Percentiles rank a stretch among this genome's conserved stretches.
These are phyloP conservation scores for Enteromius afrohamiltoni DNA, from an alignment of 2,797 vertebrate genomes.

Conservation along the genomic window DNA sequence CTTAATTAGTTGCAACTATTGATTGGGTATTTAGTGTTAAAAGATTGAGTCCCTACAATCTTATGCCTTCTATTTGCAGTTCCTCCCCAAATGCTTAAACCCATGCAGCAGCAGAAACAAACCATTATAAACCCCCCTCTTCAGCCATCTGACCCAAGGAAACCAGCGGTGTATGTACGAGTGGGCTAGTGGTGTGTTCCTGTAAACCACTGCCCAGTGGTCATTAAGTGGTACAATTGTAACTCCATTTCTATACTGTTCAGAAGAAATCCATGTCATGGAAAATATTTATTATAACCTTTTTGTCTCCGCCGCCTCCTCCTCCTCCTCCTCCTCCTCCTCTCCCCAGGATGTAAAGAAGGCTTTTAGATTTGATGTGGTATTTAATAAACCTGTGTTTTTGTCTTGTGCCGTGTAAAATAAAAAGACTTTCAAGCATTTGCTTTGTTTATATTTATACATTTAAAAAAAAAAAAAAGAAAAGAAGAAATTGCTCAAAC, in stretches of 20 bases:
- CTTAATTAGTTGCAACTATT: background rate
- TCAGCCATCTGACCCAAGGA: background rate
- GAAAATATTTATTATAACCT: too few species aligned
- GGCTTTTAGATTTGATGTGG: background rate
- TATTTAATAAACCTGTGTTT: background rate
- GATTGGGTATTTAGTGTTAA: too few species aligned
- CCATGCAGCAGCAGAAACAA: background rate
- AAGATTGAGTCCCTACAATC: background rate
- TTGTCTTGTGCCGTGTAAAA: background rate
- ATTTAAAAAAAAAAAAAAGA: too few species aligned
- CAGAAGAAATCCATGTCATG: background rate
- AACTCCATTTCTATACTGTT: background rate
- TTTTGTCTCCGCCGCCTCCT: background rate
- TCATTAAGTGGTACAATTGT: background rate
- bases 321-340: accelerated
- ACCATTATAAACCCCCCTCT: background rate
- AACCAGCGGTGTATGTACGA: background rate
- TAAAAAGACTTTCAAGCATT: background rate
- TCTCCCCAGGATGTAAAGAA: slow-evolving; percentile 1
- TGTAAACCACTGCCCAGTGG: background rate
- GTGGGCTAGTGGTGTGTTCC: background rate
- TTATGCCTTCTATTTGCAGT: background rate
- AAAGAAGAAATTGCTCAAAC: too few species aligned
- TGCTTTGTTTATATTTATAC: too few species aligned
- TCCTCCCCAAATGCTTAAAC: background rate